Percentiles rank a stretch among this genome's conserved stretches.
These are phyloP conservation scores for Ptychoptera contaminata DNA, from an alignment of 2,888 invertebrate genomes.

Conservation along the genomic window DNA sequence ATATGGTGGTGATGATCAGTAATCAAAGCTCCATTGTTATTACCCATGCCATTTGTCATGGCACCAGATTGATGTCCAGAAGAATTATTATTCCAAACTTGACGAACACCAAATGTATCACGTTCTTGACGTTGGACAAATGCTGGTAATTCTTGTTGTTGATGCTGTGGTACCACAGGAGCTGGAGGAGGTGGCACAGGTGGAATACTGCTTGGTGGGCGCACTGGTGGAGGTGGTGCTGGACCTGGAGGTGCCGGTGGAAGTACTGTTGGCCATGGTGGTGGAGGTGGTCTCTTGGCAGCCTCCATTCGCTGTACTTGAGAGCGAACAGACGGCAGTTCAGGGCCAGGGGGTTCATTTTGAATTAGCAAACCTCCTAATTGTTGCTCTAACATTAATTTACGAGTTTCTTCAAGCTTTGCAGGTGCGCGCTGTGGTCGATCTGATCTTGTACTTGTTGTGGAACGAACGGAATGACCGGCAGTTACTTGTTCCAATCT, in stretches of 20 bases:
- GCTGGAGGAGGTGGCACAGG: constrained; percentile 49
- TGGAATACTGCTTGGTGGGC: constrained; percentile 35
- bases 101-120: constrained; percentile 57
- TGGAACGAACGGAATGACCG: constrained; percentile 69
- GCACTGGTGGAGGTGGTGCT: constrained; percentile 40
- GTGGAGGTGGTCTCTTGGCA: constrained; percentile 37
- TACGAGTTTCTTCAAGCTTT: constrained; percentile 73
- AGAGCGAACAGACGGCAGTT: constrained; percentile 30
- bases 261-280: constrained; percentile 48
- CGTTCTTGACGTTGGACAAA: constrained; percentile 56
- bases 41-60: constrained; percentile 33
- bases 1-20: too few species aligned
- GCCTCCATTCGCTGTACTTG: constrained; percentile 45
- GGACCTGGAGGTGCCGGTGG: constrained; percentile 44
- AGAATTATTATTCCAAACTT: constrained; percentile 34
- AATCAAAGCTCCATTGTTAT: constrained; percentile 21
- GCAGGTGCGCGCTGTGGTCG: constrained; percentile 45
- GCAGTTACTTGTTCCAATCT: constrained; percentile 78
- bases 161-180: constrained; percentile 39
- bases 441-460: constrained; percentile 53
- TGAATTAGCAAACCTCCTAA: constrained; percentile 39
- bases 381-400: constrained; percentile 72
- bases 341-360: constrained; percentile 14
- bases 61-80: constrained; percentile 18
- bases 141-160: constrained; percentile 25